Conservation (phyloP, 2,113 vertebrate genomes). For the Kryptolebias marmoratus region DNA sequence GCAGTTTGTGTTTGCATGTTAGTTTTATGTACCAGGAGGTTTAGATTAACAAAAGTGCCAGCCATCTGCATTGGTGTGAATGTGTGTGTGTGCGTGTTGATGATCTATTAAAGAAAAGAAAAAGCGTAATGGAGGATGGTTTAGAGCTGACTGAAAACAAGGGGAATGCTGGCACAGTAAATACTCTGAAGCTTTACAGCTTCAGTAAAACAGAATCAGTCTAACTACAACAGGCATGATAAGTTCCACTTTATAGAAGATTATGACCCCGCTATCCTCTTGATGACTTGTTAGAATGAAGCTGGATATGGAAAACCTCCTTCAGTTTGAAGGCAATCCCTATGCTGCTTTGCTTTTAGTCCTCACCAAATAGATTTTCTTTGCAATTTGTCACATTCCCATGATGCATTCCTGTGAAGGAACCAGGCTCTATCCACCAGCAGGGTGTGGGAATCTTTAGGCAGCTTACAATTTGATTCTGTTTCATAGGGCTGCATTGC, state of each 20-base stretch:
- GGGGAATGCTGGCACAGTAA: constrained; percentile 25
- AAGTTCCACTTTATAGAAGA: neutral
- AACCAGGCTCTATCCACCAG: no score
- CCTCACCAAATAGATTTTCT: no score
- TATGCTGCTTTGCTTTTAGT: no score
- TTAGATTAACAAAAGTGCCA: constrained; percentile 46
- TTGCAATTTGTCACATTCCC: no score
- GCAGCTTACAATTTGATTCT: no score
- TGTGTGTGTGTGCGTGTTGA: constrained; percentile 46
- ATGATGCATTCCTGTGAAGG: no score
- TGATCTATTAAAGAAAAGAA: constrained; percentile 64
- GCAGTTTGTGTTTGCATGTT: constrained; percentile 60
- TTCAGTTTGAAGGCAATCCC: no score
- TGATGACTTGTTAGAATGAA: no score
- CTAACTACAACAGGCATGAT: neutral
- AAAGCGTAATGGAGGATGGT: constrained; percentile 29
- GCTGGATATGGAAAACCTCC: no score
- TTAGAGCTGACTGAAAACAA: constrained; percentile 31
- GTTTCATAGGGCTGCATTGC: no score
- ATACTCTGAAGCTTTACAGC: constrained; percentile 26
- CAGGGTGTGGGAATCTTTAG: no score
- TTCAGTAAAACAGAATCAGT: constrained; percentile 1
- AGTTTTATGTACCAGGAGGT: constrained; percentile 60
- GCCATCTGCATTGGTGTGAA: neutral
- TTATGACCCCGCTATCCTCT: no score